Evolutionary conservation across 2,113 vertebrate genomes (phyloP), one percentile per base, ranked within the genome.

Genomic region (Lontra canadensis): DNA sequence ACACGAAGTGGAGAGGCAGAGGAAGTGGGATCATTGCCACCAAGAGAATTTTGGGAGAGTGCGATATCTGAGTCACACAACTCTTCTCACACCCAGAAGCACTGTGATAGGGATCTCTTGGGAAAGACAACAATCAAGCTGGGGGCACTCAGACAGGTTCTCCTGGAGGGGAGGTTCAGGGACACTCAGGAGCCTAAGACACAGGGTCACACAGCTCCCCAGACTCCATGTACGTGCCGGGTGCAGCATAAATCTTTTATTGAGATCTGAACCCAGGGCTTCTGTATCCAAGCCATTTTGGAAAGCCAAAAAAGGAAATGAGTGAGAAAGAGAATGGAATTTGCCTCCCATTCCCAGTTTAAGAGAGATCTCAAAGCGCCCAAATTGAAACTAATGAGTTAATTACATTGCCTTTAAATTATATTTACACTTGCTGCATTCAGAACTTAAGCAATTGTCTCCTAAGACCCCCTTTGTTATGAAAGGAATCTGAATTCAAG

Each of bases 341-440:
- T 82, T 79, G 29, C 42, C 29, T 74, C 36, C 15, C 6, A 86
- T 91, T 85, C 52, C 59, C 34, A 71, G 26, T 52, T 81, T 67
- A 49, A 92, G 49, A 67, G 81, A 67, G 90, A 88, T 96, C 89
- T 97, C 95, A 69, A 98, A 97, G 90, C 31, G 20, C 21, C 63
- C 71, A 31, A 73, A 79, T 15, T 17, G 52, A 94, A 91, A 89
- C 79, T 88, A 61, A 85, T 74, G 44, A 82, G 39, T 55, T 80
- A 86, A 87, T 94, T 69, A 26, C 79, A 84, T 82, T 65, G 90
- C 17, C 42, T 71, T 94, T 69, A 81, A 89, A 84, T 25, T 52
- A 6, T n/a, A 15, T 84, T 59, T 73, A 26, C 36, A 61, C 23
- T 57, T 26, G 92, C 88, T 67, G 49, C 31, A 21, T 71, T 71